Evolutionary conservation across 1,140 invertebrate genomes (phyloP).

Genomic region (Drosophila suzukii): DNA sequence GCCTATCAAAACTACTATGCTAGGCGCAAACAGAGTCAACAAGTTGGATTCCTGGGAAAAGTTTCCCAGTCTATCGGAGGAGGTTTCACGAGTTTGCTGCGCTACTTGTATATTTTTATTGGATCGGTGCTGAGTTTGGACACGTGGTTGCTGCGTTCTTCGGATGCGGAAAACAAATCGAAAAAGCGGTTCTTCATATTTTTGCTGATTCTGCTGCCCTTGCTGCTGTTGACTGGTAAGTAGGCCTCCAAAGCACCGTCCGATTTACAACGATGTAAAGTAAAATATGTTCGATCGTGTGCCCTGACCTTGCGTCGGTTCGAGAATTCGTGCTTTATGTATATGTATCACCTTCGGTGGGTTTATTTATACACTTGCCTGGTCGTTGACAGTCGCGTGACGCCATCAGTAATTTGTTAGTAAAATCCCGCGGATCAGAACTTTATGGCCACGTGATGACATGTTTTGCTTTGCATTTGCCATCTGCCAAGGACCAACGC

Average conservation of each 20-base stretch:
- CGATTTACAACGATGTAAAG: constrained; percentile 30
- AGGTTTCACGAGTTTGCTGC: constrained; percentile 54
- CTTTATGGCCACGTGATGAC: constrained; percentile 9
- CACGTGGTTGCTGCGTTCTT: constrained; percentile 84
- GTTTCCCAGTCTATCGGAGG: constrained; percentile 29
- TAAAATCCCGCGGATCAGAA: background rate
- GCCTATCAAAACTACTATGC: constrained; percentile 62
- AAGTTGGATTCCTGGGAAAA: constrained; percentile 33
- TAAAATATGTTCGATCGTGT: constrained; percentile 49
- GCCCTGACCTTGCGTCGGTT: constrained; percentile 41
- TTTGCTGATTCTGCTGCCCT: constrained; percentile 84
- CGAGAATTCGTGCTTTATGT: constrained; percentile 11
- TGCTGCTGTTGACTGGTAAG: constrained; percentile 85
- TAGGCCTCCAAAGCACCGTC: constrained; percentile 22
- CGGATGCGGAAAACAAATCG: constrained; percentile 61
- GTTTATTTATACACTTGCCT: constrained; percentile 43
- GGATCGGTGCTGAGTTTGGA: constrained; percentile 84
- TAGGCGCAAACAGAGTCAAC: constrained; percentile 23
- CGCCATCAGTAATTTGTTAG: constrained; percentile 31
- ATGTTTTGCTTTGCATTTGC: constrained; percentile 46
- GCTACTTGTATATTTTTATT: constrained; percentile 72
- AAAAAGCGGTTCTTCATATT: constrained; percentile 82
- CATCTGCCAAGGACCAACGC: constrained; percentile 14
- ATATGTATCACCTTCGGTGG: constrained; percentile 46
- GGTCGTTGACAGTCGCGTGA: constrained; percentile 35